Conservation (phyloP, 2,113 vertebrate species). For the Callopanchax toddi region DNA sequence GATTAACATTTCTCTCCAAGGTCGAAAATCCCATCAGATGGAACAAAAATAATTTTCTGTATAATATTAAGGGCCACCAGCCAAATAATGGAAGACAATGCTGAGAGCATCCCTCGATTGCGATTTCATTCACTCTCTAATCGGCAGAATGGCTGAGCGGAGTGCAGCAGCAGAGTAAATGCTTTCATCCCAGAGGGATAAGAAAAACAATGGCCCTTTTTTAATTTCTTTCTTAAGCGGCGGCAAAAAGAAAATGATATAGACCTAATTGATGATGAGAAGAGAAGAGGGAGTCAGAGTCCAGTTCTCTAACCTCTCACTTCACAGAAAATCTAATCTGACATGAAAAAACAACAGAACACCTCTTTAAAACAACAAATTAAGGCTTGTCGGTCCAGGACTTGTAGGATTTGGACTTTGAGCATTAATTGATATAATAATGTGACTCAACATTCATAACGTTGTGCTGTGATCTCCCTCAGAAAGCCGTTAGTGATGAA, state of each 20-base stretch:
- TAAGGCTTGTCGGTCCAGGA: too few species aligned
- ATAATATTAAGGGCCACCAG: conserved; percentile 68
- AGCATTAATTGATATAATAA: too few species aligned
- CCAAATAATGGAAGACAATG: conserved; percentile 72
- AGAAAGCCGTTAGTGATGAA: conserved; percentile 3
- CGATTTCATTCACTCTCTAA: conserved; percentile 71
- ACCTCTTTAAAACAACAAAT: too few species aligned
- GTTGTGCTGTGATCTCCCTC: neutral
- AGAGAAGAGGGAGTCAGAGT: conserved; percentile 60
- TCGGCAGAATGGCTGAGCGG: conserved; percentile 59
- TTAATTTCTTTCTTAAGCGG: conserved; percentile 71
- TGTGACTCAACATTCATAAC: neutral
- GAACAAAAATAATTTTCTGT: conserved; percentile 72
- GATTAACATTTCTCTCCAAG: conserved; percentile 71
- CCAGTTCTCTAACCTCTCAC: conserved; percentile 19
- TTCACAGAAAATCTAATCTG: too few species aligned
- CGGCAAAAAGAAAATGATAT: conserved; percentile 71
- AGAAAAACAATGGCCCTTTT: conserved; percentile 77
- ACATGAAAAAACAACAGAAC: too few species aligned
- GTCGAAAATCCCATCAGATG: conserved; percentile 75
- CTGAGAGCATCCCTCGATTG: conserved; percentile 64
- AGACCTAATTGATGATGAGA: conserved; percentile 76
- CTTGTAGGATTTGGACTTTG: too few species aligned
- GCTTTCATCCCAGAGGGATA: conserved; percentile 74
- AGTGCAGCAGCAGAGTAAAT: conserved; percentile 63